A percentile compares a stretch with the other conserved stretches of the same genome.
Evolutionary conservation across 2,888 invertebrate species (phyloP).

Genomic region (Heliconius hortense): DNA sequence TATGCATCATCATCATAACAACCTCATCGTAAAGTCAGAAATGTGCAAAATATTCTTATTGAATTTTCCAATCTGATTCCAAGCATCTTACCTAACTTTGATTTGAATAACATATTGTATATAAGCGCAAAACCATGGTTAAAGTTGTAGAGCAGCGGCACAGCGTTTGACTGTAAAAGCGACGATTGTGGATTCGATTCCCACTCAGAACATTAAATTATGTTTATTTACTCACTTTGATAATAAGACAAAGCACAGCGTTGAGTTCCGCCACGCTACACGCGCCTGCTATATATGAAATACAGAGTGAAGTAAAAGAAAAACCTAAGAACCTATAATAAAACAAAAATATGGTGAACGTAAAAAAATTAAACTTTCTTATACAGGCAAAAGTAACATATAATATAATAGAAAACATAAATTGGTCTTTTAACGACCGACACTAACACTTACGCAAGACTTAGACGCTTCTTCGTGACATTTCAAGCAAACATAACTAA

Average conservation of each 20-base stretch:
- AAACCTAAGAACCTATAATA: not conserved
- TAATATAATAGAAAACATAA: conserved; percentile 25
- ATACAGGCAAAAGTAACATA: conserved; percentile 2
- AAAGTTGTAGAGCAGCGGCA: no score
- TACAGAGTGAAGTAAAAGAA: not conserved
- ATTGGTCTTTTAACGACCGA: conserved; percentile 17
- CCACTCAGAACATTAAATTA: not conserved
- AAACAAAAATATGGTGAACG: not conserved
- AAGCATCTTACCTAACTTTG: no score
- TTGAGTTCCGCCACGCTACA: not conserved
- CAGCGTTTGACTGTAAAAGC: no score
- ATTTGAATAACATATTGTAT: no score
- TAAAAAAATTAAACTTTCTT: not conserved
- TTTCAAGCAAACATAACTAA: conserved; percentile 28
- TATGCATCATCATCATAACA: no score
- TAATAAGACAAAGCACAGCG: not conserved
- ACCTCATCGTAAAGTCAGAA: no score
- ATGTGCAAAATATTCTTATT: no score
- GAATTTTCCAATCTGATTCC: no score
- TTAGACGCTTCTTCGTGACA: conserved; percentile 27
- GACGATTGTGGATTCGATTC: no score
- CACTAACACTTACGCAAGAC: conserved; percentile 14
- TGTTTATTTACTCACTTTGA: not conserved
- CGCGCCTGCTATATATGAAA: no score
- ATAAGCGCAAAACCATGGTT: no score